Evolutionary conservation across 2,888 invertebrate genomes (phyloP).

Genomic region (Lithosia quadra): DNA sequence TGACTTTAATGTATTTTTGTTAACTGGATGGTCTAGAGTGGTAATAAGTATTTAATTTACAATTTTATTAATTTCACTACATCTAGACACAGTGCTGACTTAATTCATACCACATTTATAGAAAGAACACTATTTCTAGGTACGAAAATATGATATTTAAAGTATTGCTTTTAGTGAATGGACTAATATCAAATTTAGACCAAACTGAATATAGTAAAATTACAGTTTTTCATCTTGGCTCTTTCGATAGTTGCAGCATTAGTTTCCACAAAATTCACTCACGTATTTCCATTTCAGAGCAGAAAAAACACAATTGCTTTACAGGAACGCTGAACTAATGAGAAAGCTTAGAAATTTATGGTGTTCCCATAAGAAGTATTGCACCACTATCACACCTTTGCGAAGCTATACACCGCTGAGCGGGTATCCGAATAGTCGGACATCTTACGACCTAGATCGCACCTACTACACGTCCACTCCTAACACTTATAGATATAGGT

Average conservation of each 20-base stretch:
- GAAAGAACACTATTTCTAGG: not conserved
- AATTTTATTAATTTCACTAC: not conserved
- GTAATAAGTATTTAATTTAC: not conserved
- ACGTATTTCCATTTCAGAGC: constrained; percentile 84
- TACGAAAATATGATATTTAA: not conserved
- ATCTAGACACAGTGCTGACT: not conserved
- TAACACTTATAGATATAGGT: constrained; percentile 76
- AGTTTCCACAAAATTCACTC: constrained; percentile 44
- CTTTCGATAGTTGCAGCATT: constrained; percentile 6
- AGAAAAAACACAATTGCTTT: constrained; percentile 87
- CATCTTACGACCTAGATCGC: constrained; percentile 81
- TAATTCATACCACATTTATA: not conserved
- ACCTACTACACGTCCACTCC: constrained; percentile 79
- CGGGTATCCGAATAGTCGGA: constrained; percentile 80
- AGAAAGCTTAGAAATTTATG: constrained; percentile 88
- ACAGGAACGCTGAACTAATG: constrained; percentile 88
- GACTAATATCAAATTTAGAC: not conserved
- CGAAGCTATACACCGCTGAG: constrained; percentile 79
- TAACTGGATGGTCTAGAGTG: not conserved
- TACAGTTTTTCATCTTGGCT: not conserved
- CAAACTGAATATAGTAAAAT: not conserved
- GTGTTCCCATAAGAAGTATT: constrained; percentile 88
- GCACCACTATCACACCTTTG: constrained; percentile 76
- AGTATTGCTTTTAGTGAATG: not conserved
- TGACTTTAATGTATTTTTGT: not conserved